Base-by-base conservation (phyloP, 2,888 invertebrate genomes). In the Harpagoxenus sublaevis region DNA sequence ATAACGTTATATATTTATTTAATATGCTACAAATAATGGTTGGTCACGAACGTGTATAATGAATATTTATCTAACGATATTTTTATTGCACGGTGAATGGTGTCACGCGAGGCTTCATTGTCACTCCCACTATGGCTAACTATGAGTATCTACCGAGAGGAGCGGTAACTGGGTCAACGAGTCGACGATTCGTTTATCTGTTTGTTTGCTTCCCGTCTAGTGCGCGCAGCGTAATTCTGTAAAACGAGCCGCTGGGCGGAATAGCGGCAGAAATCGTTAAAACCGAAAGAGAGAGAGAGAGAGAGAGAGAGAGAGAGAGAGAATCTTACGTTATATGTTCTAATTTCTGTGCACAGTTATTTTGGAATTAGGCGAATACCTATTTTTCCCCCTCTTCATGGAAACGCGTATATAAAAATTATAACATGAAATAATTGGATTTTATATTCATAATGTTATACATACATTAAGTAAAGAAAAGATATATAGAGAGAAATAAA, bases 161-260 rank as follows among this genome's bases (percentile, higher is more conserved):
- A 84, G 45, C 63, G 15, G 60, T 85, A 92, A 91, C 74, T 91
- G 73, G 92, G 90, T 91, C 90, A 91, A 89, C 88, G 85, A 90
- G 88, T 85, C 88, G 89, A 74, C 87, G 89, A 89, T 89, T 89
- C 88, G 86, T 90, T 92, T 91, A 92, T 92, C 92, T 88, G 84
- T 87, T 89, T 90, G 84, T 89, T 90, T 86, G 84, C 68, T 78
- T 78, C 73, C 55, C 74, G 75, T 73, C 84, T 87, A 84, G 79
- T 74, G 53, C 62, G 39, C n/a, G 53, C 60, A 35, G 79, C 79
- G 60, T 74, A 74, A 71, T 79, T 71, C 60, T 45, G 74, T 73
- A 73, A 73, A 81, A 60, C 39, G 60, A 79, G 28, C 39, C 35
- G 74, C 57, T 57, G n/a, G 23, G 35, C 66, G 77, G 65, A 35